Base-by-base conservation (phyloP, 30 jellyfish, hydroid and myxozoan species). In the Chironex yamaguchii region DNA sequence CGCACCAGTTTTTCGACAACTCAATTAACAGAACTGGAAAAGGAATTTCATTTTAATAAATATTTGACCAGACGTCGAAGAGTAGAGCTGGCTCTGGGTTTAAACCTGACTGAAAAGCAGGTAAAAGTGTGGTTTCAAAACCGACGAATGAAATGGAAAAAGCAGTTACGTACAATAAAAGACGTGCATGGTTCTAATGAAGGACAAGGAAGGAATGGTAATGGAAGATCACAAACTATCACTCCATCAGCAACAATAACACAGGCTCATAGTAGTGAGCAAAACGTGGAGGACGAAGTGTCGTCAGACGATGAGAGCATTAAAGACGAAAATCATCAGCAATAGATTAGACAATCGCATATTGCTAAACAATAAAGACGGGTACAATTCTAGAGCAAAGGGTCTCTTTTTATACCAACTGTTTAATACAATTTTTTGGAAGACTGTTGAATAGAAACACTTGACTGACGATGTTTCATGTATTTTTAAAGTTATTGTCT, bases 101-200 rank as follows among this genome's bases (percentile, higher is more conserved):
- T 90, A 53, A 82, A 90, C 50, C 62, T 90, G 50, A 73, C 96
- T 4, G 97, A 90, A 76, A 90, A 82, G 42, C 97, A 90, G 29
- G 96, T 90, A 69, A 90, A 90, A 52, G 96, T 90, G 12, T 90
- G 97, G 97, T 90, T 90, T 51, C 97, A 90, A 77, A 90, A 90
- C 58, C 52, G 92, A 52, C 62, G 97, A 48, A 90, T 90, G 97
- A 90, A 90, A 35, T 84, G 90, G 92, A 90, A 90, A 52, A 90
- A 90, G 83, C 97, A 89, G 49, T 35, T 71, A 28, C 70, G 66
- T 32, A 25, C 52, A 9, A 88, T 76, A 14, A 81, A 63, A 25
- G 93, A 81, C 36, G 93, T 65, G 34, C 67, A 21, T 34, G 82
- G 51, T 17, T 52, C 64, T 32, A 34, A 4, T 25, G 84, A 35